Evolutionary conservation across 2,888 invertebrate genomes (phyloP), one percentile per base, ranked within the genome.

Genomic region (Crocallis elinguaria): DNA sequence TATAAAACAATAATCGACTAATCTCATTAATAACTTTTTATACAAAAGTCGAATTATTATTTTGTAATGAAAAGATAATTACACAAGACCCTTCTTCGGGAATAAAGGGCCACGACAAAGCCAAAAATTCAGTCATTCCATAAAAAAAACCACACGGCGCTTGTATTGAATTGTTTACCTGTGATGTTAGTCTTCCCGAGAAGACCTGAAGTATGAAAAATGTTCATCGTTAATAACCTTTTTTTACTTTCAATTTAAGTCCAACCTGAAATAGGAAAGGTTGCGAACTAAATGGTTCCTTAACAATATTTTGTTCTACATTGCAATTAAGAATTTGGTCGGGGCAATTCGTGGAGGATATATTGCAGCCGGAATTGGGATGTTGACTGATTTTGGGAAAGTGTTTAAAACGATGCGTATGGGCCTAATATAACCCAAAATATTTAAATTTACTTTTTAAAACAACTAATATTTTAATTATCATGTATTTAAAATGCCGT

Each of bases 151-250:
- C 69, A 84, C 82, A 88, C 80, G 67, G 68, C 55, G 49, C 49
- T 52, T 42, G 35, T 67, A 75, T 75, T 77, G 65, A 71, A 67
- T 69, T 70, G 66, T 83, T 92, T 92, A 92, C 92, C 92, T 92
- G 92, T 90, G 81, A 92, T 88, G 87, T 91, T 92, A 81, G 92
- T 92, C 92, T 92, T 92, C 88, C 92, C 92, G 91, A 92, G 92
- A 92, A 92, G 92, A 92, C 92, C 92, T 92, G 92, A 87, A 90
- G 91, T 86, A 86, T 90, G 89, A 90, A 90, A 90, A 91, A 90
- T 85, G 75, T 86, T 88, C 87, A 89, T 86, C 86, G 87, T 90
- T 89, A 90, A 88, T 86, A 82, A 82, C 79, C 75, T 78, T 84
- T 82, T 84, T 82, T 84, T 81, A 74, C 75, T n/a, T n/a, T n/a